phyloP scores from a whole-genome alignment of 2,113 vertebrate genomes.

The Notarius lentiginosus region DNA sequence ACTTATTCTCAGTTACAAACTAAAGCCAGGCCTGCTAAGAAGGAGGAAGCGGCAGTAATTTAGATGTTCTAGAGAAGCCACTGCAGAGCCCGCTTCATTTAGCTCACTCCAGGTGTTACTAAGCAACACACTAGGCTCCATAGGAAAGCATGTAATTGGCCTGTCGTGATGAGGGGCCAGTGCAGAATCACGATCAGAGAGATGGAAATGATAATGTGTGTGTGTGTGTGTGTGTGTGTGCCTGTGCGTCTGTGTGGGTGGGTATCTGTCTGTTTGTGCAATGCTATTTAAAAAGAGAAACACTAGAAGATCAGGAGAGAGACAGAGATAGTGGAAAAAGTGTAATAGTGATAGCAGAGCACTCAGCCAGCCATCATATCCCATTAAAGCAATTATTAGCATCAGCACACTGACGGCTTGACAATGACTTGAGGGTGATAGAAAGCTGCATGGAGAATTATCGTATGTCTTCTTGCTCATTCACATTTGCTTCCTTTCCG shows the following conservation, averaged over 20 bases:
- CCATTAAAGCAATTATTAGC: slow-evolving; percentile 51
- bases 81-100: slow-evolving; percentile 62
- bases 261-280: slow-evolving; percentile 39
- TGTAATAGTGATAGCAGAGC: slow-evolving; percentile 31
- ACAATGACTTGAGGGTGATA: slow-evolving; percentile 36
- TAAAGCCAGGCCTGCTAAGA: slow-evolving; percentile 13
- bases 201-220: slow-evolving; percentile 38
- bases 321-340: background rate
- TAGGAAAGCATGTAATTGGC: slow-evolving; percentile 68
- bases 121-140: slow-evolving; percentile 74
- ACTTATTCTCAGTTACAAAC: background rate
- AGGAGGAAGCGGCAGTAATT: slow-evolving; percentile 54
- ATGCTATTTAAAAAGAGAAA: slow-evolving; percentile 41
- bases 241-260: background rate
- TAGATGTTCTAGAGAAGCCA: slow-evolving; percentile 55
- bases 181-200: slow-evolving; percentile 60
- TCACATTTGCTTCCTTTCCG: slow-evolving; percentile 24
- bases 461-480: slow-evolving; percentile 31
- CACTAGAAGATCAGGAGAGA: slow-evolving; percentile 4
- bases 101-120: slow-evolving; percentile 76
- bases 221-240: slow-evolving; percentile 25
- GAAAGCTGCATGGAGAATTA: slow-evolving; percentile 37
- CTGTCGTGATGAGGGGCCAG: slow-evolving; percentile 66
- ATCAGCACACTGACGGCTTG: slow-evolving; percentile 26
- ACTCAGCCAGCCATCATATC: slow-evolving; percentile 46